phyloP scores from a whole-genome alignment of 2,888 invertebrate genomes.

The Ectropis crepuscularia region DNA sequence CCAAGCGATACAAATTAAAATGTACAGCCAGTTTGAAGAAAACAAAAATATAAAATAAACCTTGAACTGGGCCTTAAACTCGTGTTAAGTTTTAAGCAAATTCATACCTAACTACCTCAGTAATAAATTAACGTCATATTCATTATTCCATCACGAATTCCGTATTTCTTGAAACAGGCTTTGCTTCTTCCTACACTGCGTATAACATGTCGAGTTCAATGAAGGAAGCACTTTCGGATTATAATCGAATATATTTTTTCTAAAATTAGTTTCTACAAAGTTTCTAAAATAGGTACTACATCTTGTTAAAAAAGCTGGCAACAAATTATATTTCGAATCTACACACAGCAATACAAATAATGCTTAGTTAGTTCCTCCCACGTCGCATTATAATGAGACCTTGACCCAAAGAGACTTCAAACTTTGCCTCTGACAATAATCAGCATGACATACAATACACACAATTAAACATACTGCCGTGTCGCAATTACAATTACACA shows the following conservation, averaged over 20 bases:
- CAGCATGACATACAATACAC: conserved; percentile 10
- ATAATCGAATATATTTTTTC: no score
- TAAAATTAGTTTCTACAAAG: not conserved
- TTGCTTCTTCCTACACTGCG: conserved; percentile 25
- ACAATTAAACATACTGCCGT: conserved; percentile 23
- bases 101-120: conserved; percentile 47
- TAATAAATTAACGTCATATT: conserved; percentile 18
- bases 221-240: not conserved
- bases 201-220: not conserved
- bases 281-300: not conserved
- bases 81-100: conserved; percentile 8
- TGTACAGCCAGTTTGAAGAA: no score
- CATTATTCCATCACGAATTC: conserved; percentile 24
- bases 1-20: no score
- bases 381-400: conserved; percentile 24
- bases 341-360: conserved; percentile 17
- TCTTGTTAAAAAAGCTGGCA: not conserved
- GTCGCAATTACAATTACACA: conserved; percentile 22
- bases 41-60: not conserved
- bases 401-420: conserved; percentile 41
- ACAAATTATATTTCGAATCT: conserved; percentile 20
- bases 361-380: not conserved
- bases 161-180: conserved; percentile 25
- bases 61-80: conserved; percentile 11
- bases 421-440: conserved; percentile 28